Conservation (phyloP, 2,113 vertebrate species). For the Phylloscopus trochiloides region DNA sequence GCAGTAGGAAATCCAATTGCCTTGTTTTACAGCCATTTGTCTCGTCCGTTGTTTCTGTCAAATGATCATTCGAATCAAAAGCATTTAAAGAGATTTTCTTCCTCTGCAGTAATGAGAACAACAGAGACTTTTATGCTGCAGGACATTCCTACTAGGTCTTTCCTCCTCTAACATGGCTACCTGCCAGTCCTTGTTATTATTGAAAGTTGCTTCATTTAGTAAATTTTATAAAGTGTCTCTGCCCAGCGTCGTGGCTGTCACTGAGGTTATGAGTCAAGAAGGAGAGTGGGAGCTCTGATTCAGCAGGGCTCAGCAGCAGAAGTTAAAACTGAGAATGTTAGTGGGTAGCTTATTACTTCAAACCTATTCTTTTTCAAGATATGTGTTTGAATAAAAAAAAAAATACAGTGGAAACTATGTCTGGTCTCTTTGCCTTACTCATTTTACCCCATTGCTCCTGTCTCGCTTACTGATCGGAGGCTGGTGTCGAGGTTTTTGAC, state of each 20-base stretch:
- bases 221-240: constrained; percentile 26
- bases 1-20: constrained; percentile 62
- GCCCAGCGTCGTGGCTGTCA: background rate
- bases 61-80: constrained; percentile 60
- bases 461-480: background rate
- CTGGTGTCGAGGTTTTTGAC: background rate
- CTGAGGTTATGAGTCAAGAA: background rate
- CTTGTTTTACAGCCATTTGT: constrained; percentile 64
- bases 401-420: background rate
- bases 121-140: constrained; percentile 55
- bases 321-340: background rate
- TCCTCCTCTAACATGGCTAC: constrained; percentile 37
- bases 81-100: constrained; percentile 62
- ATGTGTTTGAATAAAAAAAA: background rate
- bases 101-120: constrained; percentile 60
- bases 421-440: background rate
- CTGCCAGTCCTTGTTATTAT: constrained; percentile 43
- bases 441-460: background rate
- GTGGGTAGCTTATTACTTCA: background rate
- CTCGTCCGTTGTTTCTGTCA: constrained; percentile 56
- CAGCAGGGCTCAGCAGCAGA: background rate
- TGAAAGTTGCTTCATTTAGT: constrained; percentile 54
- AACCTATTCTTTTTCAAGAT: background rate
- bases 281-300: background rate
- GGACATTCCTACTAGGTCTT: constrained; percentile 47